A percentile compares a stretch with the other conserved stretches of the same genome.
phyloP scores from a whole-genome alignment of 2,888 invertebrate genomes.

The Sinodicranocentrus sp. region DNA sequence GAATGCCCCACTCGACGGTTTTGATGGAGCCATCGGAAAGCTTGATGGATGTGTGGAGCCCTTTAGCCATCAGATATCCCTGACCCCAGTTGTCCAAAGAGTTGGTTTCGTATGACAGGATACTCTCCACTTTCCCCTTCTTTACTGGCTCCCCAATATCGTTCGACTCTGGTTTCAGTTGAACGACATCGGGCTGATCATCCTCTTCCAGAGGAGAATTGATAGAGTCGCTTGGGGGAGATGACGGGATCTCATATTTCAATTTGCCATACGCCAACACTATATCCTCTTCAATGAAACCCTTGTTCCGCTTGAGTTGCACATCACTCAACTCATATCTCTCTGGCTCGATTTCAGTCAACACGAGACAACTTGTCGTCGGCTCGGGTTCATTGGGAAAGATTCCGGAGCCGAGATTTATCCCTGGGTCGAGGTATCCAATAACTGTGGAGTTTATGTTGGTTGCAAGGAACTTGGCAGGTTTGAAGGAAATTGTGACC shows the following conservation, averaged over 20 bases:
- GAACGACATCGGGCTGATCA: constrained; percentile 65
- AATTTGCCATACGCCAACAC: constrained; percentile 70
- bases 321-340: constrained; percentile 85
- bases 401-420: constrained; percentile 81
- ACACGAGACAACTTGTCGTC: constrained; percentile 81
- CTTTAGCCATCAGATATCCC: constrained; percentile 86
- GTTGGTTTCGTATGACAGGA: constrained; percentile 85
- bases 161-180: constrained; percentile 80
- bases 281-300: constrained; percentile 74
- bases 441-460: constrained; percentile 79
- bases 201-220: constrained; percentile 76
- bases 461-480: constrained; percentile 72
- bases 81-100: constrained; percentile 89
- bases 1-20: constrained; percentile 85
- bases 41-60: constrained; percentile 84
- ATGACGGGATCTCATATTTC: constrained; percentile 56
- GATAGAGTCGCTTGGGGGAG: constrained; percentile 21
- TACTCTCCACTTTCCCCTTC: constrained; percentile 84
- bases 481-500: constrained; percentile 79
- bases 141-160: constrained; percentile 78
- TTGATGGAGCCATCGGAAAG: constrained; percentile 81
- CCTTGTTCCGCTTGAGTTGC: constrained; percentile 78
- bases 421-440: constrained; percentile 84
- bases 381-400: constrained; percentile 80
- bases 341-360: constrained; percentile 88